Conservation (phyloP, 2,797 vertebrate species). For the Coregonus sp. region DNA sequence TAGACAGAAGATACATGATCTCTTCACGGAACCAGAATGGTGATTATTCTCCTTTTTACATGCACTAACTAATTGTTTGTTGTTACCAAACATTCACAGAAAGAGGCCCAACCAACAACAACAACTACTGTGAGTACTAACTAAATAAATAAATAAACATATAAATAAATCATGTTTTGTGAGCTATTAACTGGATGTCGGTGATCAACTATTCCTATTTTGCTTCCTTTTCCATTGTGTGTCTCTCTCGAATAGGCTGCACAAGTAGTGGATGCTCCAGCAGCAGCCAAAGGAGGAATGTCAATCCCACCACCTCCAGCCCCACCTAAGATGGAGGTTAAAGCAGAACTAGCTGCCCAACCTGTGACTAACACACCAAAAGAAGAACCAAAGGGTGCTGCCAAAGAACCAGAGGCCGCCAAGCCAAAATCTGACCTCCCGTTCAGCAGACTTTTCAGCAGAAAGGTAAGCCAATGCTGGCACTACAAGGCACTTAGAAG, state of each 20-base stretch:
- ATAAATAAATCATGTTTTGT: no score
- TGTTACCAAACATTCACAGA: constrained; percentile 67
- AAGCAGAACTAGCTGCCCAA: constrained; percentile 67
- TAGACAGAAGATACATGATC: constrained; percentile 69
- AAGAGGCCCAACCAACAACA: constrained; percentile 66
- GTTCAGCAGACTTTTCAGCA: constrained; percentile 87
- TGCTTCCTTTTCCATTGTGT: neutral
- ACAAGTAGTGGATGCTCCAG: constrained; percentile 63
- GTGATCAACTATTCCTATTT: neutral
- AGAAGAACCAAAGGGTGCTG: constrained; percentile 68
- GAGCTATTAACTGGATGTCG: no score
- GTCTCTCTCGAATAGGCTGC: constrained; percentile 50
- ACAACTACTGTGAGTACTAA: constrained; percentile 51
- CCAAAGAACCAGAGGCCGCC: constrained; percentile 73
- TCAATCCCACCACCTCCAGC: constrained; percentile 70
- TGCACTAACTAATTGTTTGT: constrained; percentile 50
- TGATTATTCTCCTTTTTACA: no score
- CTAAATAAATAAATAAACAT: neutral
- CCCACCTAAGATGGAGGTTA: constrained; percentile 75
- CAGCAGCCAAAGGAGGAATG: constrained; percentile 76
- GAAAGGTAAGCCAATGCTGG: constrained; percentile 78
- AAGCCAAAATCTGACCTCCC: constrained; percentile 67
- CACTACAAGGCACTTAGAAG: neutral
- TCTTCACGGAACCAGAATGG: neutral
- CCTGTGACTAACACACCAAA: constrained; percentile 60